Conservation (phyloP, 2,888 invertebrate genomes). For the Leptinotarsa juncta region DNA sequence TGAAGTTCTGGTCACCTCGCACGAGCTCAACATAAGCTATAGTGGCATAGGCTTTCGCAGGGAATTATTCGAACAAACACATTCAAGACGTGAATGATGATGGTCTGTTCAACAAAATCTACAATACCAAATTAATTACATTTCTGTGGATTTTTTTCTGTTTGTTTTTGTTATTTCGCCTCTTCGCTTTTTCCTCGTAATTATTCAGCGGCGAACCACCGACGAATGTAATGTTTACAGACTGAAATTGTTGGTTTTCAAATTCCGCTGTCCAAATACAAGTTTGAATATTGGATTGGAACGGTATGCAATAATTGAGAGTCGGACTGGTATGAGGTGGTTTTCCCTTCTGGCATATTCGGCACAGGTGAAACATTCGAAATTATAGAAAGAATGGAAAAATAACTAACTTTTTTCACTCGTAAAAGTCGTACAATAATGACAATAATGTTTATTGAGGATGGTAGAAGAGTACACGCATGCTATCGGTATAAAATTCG, state of each 20-base stretch:
- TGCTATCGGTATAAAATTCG: no score
- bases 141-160: conserved; percentile 28
- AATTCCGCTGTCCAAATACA: background rate
- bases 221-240: conserved; percentile 27
- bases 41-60: background rate
- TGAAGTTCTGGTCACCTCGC: no score
- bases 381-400: background rate
- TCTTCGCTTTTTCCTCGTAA: conserved; percentile 15
- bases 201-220: conserved; percentile 17
- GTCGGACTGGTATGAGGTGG: background rate
- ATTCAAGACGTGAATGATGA: background rate
- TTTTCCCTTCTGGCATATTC: background rate
- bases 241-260: conserved; percentile 20
- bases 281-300: conserved; percentile 3
- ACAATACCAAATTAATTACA: conserved; percentile 28
- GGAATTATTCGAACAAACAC: no score
- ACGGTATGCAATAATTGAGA: background rate
- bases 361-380: background rate
- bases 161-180: conserved; percentile 20
- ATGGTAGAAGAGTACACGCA: no score
- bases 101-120: conserved; percentile 25
- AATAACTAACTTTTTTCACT: no score
- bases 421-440: no score
- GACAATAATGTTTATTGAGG: no score
- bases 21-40: background rate